A percentile compares a stretch with the other conserved stretches of the same genome.
These are phyloP conservation scores for Takifugu rubripes DNA, from an alignment of 2,797 vertebrate genomes.

Conservation along the genomic window DNA sequence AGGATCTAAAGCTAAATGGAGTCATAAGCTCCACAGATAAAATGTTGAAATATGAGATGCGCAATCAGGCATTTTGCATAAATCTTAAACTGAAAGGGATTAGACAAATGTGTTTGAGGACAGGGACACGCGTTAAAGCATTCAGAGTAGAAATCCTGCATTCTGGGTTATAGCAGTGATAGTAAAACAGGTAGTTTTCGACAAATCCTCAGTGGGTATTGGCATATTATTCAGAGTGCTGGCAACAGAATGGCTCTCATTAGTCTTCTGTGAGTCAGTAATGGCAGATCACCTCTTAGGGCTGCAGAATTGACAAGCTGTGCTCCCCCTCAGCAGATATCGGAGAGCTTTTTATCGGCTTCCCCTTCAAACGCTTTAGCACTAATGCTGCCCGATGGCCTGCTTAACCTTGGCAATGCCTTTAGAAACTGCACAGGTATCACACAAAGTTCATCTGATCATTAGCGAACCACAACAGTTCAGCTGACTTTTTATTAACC, in stretches of 20 bases:
- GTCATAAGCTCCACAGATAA: slow-evolving; percentile 75
- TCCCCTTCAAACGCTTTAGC: slow-evolving; percentile 70
- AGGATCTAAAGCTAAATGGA: slow-evolving; percentile 78
- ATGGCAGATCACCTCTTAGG: slow-evolving; percentile 78
- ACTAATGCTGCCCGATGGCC: slow-evolving; percentile 71
- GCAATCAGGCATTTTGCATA: slow-evolving; percentile 75
- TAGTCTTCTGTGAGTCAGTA: slow-evolving; percentile 79
- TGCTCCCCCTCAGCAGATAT: slow-evolving; percentile 76
- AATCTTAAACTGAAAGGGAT: slow-evolving; percentile 71
- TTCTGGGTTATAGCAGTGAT: slow-evolving; percentile 43
- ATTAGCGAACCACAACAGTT: slow-evolving; percentile 54
- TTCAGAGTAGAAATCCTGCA: slow-evolving; percentile 30
- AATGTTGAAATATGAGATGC: slow-evolving; percentile 77
- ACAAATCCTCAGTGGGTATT: slow-evolving; percentile 71
- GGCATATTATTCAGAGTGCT: slow-evolving; percentile 76
- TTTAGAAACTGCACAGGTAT: slow-evolving; percentile 72
- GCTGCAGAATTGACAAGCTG: slow-evolving; percentile 76
- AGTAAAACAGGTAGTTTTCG: slow-evolving; percentile 64
- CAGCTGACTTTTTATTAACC: slow-evolving; percentile 52
- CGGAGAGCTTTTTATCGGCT: slow-evolving; percentile 75
- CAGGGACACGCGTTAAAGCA: slow-evolving; percentile 53
- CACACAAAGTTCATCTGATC: slow-evolving; percentile 71
- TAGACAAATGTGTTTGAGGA: slow-evolving; percentile 66
- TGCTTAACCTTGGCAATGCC: slow-evolving; percentile 75
- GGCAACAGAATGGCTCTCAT: slow-evolving; percentile 79